Evolutionary conservation across 23 tunicate genomes (phyloP), one percentile per base, ranked within the genome.

Genomic region (Trididemnum miniatum): DNA sequence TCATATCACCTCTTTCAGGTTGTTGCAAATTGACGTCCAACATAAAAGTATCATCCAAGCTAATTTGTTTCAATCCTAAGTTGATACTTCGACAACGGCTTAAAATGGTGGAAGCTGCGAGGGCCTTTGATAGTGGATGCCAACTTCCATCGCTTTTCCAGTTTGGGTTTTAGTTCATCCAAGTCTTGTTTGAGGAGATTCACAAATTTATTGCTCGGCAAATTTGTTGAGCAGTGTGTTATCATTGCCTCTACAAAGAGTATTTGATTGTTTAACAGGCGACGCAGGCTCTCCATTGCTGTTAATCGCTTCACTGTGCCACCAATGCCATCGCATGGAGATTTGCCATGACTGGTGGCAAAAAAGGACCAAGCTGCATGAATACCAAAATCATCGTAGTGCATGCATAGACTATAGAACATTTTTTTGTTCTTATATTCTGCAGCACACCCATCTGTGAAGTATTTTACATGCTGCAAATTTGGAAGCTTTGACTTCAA

Each of bases 241-340:
- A 71, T 71, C 59, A 71, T 71, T 25, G 51, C 77, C 5, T 27
- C 77, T 5, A 71, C 5, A n/a, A 5, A 5, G 51, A 31, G 51
- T 25, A 71, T 71, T 71, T 71, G 77, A 71, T 71, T 71, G 20
- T 71, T 20, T 22, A 34, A 71, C 27, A n/a, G 77, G 77, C 69
- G n/a, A 5, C n/a, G 52, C 30, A 35, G 77, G 52, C 77, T 71
- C 27, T 71, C 59, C 77, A 71, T 34, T 25, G 77, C 24, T 71
- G 77, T 71, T 9, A 24, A 35, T 35, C 59, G 49, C 27, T 71
- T 71, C 49, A 71, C 51, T 18, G 77, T 71, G 23, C 77, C 77
- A 63, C 69, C 69, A 63, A 63, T 63, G 69, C 26, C 69, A n/a
- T n/a, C n/a, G n/a, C n/a, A n/a, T n/a, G n/a, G n/a, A n/a, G n/a